Conservation (phyloP, 1,140 invertebrate genomes). For the Orussus abietinus region DNA sequence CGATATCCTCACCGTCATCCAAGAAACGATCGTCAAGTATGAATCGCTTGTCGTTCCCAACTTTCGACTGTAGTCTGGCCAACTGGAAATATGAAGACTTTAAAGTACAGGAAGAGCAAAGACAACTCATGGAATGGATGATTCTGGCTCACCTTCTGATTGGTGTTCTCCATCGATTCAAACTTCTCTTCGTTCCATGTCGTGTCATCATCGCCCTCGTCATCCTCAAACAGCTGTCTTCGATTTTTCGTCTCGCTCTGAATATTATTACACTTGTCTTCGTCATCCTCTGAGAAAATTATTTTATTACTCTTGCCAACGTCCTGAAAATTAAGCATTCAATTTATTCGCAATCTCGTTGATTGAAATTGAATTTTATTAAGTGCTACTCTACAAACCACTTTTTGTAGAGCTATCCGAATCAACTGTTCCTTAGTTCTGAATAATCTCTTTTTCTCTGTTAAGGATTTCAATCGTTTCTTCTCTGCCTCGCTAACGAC, state of each 20-base stretch:
- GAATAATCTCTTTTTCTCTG: constrained; percentile 55
- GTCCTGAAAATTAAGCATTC: constrained; percentile 45
- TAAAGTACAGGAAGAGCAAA: too few species aligned
- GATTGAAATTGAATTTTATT: too few species aligned
- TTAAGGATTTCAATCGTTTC: constrained; percentile 58
- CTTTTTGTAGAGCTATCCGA: constrained; percentile 53
- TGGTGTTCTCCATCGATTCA: constrained; percentile 49
- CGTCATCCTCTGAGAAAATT: constrained; percentile 57
- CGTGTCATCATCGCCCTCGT: constrained; percentile 50
- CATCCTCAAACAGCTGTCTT: constrained; percentile 47
- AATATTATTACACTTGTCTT: constrained; percentile 19
- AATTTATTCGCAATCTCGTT: too few species aligned
- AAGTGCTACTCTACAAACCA: constrained; percentile 54
- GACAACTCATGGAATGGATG: constrained; percentile 8
- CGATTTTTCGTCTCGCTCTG: constrained; percentile 26
- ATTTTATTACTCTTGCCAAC: constrained; percentile 56
- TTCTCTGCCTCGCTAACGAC: constrained; percentile 43
- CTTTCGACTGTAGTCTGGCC: constrained; percentile 56
- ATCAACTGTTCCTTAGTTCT: constrained; percentile 57
- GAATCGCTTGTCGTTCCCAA: constrained; percentile 61
- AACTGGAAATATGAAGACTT: constrained; percentile 39
- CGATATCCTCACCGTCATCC: constrained; percentile 41
- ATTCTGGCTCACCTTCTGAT: constrained; percentile 12
- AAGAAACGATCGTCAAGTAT: constrained; percentile 58
- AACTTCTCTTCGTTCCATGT: constrained; percentile 51